Evolutionary conservation across 2,113 vertebrate genomes (phyloP).

Genomic region (Corythoichthys intestinalis): DNA sequence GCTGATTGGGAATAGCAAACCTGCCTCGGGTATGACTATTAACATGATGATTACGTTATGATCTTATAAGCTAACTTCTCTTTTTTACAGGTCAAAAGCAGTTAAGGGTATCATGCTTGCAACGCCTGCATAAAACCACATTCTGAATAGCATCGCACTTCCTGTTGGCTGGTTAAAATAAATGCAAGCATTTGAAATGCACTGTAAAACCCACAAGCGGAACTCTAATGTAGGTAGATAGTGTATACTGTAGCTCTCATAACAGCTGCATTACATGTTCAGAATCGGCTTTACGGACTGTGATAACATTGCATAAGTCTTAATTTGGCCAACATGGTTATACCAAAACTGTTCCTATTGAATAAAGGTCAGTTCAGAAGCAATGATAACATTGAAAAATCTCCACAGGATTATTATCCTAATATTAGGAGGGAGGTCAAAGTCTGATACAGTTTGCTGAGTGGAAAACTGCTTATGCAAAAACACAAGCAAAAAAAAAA

Average conservation of each 20-base stretch:
- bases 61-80: background rate
- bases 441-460: background rate
- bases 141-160: constrained; percentile 39
- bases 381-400: background rate
- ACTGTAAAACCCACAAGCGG: background rate
- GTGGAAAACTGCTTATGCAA: background rate
- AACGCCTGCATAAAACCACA: constrained; percentile 35
- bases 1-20: too few species aligned
- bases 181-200: constrained; percentile 5
- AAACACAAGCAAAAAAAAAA: background rate
- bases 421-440: background rate
- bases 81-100: constrained; percentile 3
- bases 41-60: too few species aligned
- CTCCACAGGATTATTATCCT: background rate
- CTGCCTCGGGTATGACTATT: too few species aligned
- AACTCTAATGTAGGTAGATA: background rate
- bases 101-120: constrained; percentile 8
- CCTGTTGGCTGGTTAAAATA: constrained; percentile 10
- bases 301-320: background rate
- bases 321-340: background rate
- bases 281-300: background rate
- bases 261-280: background rate
- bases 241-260: background rate
- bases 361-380: too few species aligned
- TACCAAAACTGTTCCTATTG: background rate